Evolutionary conservation across 2,797 vertebrate species (phyloP).

Genomic region (Spinus olivaceus): DNA sequence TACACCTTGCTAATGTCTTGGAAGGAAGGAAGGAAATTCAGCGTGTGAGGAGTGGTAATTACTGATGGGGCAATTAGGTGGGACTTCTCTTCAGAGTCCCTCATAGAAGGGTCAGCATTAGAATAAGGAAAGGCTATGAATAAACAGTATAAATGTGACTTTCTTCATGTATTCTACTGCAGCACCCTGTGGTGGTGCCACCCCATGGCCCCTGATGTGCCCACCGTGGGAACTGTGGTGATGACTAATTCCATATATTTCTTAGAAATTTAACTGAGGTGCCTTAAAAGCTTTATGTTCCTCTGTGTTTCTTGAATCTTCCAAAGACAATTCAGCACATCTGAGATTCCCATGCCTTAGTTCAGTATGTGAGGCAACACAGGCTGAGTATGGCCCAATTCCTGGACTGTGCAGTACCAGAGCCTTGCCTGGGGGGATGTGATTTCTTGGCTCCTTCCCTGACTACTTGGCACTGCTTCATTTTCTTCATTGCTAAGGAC

Average conservation of each 20-base stretch:
- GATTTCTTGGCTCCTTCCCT: background rate
- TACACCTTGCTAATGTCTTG: background rate
- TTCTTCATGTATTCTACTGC: background rate
- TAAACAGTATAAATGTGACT: background rate
- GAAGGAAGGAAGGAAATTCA: background rate
- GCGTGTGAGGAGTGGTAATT: background rate
- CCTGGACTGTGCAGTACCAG: background rate
- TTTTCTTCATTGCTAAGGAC: background rate
- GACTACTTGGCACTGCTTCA: background rate
- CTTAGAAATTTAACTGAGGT: background rate
- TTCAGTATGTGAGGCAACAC: background rate
- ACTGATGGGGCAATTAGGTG: background rate
- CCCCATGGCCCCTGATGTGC: background rate
- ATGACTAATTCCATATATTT: background rate
- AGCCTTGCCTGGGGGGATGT: background rate
- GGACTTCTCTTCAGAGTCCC: background rate
- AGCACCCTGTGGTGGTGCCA: background rate
- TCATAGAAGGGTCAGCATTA: background rate
- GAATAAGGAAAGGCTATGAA: background rate
- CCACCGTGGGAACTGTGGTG: background rate
- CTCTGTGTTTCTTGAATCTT: background rate
- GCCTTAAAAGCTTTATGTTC: background rate
- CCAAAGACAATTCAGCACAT: background rate
- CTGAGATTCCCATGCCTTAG: background rate
- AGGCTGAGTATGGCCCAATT: background rate